A percentile compares a stretch with the other conserved stretches of the same genome.
Conservation (phyloP, 2,113 vertebrate species). For the Sylvietta virens region DNA sequence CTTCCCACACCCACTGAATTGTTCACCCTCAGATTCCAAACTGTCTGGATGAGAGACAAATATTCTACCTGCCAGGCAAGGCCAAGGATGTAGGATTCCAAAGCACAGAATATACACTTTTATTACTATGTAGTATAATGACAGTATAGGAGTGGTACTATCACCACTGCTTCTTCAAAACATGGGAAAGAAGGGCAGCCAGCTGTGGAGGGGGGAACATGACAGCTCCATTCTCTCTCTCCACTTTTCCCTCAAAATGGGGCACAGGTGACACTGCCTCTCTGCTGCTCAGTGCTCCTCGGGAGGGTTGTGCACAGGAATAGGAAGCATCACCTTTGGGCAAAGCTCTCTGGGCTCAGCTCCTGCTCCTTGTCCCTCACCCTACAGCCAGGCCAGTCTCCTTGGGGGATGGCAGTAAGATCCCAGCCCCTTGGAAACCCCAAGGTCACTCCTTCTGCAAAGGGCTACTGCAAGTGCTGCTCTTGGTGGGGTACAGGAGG, state of each 20-base stretch:
- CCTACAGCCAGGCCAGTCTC: neutral
- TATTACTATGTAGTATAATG: neutral
- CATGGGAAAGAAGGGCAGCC: neutral
- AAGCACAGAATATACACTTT: neutral
- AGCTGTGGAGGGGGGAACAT: neutral
- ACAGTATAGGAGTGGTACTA: rapidly evolving
- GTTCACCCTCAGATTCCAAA: neutral
- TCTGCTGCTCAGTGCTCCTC: neutral
- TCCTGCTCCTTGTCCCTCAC: neutral
- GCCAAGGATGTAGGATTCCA: neutral
- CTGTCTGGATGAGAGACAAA: neutral
- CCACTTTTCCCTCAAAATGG: neutral
- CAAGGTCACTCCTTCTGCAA: neutral
- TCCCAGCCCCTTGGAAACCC: neutral
- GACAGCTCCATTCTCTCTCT: neutral
- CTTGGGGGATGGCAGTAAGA: rapidly evolving
- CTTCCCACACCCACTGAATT: neutral
- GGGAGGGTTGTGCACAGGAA: neutral
- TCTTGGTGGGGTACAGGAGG: neutral
- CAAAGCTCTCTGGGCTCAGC: neutral
- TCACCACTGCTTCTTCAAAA: neutral
- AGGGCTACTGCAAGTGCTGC: neutral
- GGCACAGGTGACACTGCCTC: neutral
- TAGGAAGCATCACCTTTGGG: neutral
- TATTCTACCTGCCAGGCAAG: neutral